phyloP scores from a whole-genome alignment of 2,113 vertebrate genomes.

The Phoenicopterus ruber region DNA sequence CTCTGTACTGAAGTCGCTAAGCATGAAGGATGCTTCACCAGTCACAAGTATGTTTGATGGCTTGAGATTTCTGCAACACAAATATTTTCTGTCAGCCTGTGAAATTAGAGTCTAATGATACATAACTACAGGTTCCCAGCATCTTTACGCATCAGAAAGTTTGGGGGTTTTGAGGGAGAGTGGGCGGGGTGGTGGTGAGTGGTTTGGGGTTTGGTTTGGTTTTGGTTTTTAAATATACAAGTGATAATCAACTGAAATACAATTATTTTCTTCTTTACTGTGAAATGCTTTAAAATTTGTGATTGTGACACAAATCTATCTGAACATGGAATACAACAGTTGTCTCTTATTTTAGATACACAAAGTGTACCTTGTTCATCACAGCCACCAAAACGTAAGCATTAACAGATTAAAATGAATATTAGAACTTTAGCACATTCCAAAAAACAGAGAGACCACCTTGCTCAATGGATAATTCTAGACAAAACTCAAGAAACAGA shows the following conservation, averaged over 20 bases:
- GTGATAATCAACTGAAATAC: neutral
- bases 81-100: neutral
- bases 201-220: rapidly evolving
- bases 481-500: neutral
- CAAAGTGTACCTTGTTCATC: neutral
- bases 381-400: neutral
- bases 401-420: neutral
- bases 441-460: neutral
- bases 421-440: neutral
- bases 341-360: neutral
- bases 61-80: slow-evolving; percentile 78
- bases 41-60: slow-evolving; percentile 77
- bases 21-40: slow-evolving; percentile 52
- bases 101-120: neutral
- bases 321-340: neutral
- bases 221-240: neutral
- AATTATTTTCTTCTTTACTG: neutral
- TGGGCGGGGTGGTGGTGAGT: rapidly evolving
- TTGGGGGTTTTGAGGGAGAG: neutral
- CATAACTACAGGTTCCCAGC: neutral
- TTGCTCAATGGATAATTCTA: neutral
- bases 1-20: slow-evolving; percentile 72
- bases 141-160: neutral
- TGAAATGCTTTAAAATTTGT: neutral
- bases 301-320: neutral